Base-by-base conservation (phyloP, 2,113 vertebrate species). In the Gasterosteus nipponicus region DNA sequence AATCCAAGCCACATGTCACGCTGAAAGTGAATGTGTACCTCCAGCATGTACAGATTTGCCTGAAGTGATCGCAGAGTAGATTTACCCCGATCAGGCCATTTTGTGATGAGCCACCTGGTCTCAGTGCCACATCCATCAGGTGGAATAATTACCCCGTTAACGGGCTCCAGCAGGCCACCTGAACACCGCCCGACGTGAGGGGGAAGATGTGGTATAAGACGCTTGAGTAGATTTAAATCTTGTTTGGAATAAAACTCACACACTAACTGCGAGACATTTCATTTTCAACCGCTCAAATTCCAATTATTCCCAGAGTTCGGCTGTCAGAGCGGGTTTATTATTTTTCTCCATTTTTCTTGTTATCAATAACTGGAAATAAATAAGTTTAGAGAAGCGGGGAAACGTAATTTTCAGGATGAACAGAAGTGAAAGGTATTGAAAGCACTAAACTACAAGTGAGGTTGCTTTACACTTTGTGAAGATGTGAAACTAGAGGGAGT, bases 41-140 rank as follows among this genome's bases (percentile, higher is more conserved):
- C 41, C 49, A 12, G 63, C 65, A 38, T 77, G 72, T 75, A 66
- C 22, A 84, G 75, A 75, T 77, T 72, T 44, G 51, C 63, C 54
- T 59, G 38, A 78, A 74, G 65, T 67, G 29, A 42, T 73, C 56
- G 19, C 57, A 12, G 66, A 86, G 77, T 73, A 82, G 62, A 47
- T 78, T 41, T 75, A 75, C 64, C 76, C 65, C 31, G 65, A 77
- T 83, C 64, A 26, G 82, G 31, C 79, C 68, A 64, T 83, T 83
- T 80, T 71, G 41, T 89, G 89, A 91, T 89, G 90, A 89, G 85
- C 92, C 89, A 91, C 82, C 89, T 93, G 90, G 67, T 91, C 83
- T 78, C 80, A 15, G 78, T 41, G 61, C 59, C 84, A 74, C 69
- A 75, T 86, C 72, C 74, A 80, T 89, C 83, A 80, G 81, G 62